Conservation (phyloP, 1,140 invertebrate genomes). For the Heliothis subflexa region DNA sequence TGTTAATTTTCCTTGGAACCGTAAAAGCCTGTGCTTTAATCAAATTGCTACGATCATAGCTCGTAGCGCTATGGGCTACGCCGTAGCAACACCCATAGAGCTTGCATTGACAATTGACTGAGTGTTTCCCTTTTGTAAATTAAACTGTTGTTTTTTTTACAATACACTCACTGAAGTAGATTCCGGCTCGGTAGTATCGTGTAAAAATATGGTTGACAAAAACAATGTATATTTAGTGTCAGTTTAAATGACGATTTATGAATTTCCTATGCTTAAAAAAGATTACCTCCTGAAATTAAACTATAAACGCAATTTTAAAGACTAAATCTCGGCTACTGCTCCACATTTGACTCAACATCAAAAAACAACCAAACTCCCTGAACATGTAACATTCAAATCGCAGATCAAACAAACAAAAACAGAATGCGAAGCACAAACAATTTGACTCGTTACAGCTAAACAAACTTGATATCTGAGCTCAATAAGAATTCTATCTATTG, state of each 20-base stretch:
- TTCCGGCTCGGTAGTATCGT: too few species aligned
- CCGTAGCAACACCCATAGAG: neutral
- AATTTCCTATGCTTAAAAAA: too few species aligned
- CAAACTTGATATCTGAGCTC: constrained; percentile 15
- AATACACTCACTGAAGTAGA: neutral
- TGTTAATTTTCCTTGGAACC: too few species aligned
- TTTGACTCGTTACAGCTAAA: constrained; percentile 6
- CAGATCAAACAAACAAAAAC: neutral
- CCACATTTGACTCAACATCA: too few species aligned
- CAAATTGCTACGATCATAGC: constrained; percentile 7
- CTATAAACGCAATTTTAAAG: too few species aligned
- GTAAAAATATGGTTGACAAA: too few species aligned
- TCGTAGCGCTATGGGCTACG: constrained; percentile 28
- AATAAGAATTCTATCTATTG: constrained; percentile 32
- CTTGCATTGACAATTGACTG: neutral
- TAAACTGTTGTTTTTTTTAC: neutral
- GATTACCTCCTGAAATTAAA: too few species aligned
- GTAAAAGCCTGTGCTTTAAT: neutral
- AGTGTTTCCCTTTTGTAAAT: neutral
- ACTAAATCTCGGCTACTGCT: too few species aligned
- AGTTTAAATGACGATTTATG: too few species aligned
- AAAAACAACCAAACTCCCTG: too few species aligned
- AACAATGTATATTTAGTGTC: too few species aligned
- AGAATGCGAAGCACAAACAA: neutral
- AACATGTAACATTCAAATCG: neutral